Evolutionary conservation across 1,140 invertebrate genomes (phyloP).

Genomic region (Diuraphis noxia): DNA sequence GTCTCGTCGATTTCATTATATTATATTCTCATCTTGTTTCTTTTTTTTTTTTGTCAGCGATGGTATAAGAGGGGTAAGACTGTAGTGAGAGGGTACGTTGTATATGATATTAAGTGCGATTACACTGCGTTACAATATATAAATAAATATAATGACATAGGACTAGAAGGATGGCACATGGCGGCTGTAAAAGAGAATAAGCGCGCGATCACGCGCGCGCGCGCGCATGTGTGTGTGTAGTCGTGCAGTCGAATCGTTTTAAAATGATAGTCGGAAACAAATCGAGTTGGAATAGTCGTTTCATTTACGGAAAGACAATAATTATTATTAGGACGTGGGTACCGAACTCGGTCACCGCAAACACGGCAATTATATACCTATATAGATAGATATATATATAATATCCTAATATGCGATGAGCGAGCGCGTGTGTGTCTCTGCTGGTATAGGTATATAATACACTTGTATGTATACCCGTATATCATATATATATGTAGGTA

Average conservation of each 20-base stretch:
- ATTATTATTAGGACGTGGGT: constrained; percentile 13
- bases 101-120: constrained; percentile 22
- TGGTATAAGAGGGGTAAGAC: not conserved
- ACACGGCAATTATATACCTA: not conserved
- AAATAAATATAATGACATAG: constrained; percentile 12
- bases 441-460: not conserved
- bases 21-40: not conserved
- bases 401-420: not conserved
- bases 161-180: not conserved
- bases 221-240: not conserved
- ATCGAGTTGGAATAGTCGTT: constrained; percentile 18
- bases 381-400: too few species aligned
- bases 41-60: not conserved
- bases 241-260: not conserved
- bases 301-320: constrained; percentile 37
- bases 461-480: not conserved
- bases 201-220: not conserved
- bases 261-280: not conserved
- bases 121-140: not conserved
- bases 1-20: constrained; percentile 2
- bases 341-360: constrained; percentile 32
- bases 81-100: not conserved
- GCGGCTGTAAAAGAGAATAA: not conserved
- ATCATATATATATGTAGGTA: not conserved
- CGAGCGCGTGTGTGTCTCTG: not conserved